phyloP scores from a whole-genome alignment of 2,113 vertebrate species.

The Agapornis roseicollis region DNA sequence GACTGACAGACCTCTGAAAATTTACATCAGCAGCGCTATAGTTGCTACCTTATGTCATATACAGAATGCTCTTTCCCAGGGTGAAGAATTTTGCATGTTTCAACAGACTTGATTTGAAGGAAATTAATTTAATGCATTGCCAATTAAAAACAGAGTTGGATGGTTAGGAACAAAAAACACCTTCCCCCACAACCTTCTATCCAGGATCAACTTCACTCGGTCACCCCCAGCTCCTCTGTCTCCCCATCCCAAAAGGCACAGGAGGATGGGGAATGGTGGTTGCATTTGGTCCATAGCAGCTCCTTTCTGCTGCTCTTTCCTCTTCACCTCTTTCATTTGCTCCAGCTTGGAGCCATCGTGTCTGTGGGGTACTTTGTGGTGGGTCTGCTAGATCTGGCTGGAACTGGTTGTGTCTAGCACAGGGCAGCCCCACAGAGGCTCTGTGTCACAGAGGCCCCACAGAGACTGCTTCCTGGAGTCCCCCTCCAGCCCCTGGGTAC shows the following conservation, averaged over 20 bases:
- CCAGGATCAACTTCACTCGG: neutral
- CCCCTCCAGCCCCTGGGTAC: neutral
- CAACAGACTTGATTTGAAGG: neutral
- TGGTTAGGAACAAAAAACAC: neutral
- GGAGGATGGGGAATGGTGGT: too few relatives aligned
- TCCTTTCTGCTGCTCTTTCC: neutral
- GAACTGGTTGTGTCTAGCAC: neutral
- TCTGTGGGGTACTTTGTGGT: neutral
- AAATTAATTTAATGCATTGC: neutral
- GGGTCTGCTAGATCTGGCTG: neutral
- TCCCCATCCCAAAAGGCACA: neutral
- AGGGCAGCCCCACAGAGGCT: too few relatives aligned
- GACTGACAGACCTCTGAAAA: neutral
- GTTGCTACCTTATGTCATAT: neutral
- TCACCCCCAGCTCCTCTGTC: neutral
- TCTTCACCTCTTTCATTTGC: neutral
- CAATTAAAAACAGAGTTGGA: neutral
- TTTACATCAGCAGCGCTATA: neutral
- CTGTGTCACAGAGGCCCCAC: too few relatives aligned
- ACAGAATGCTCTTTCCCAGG: neutral
- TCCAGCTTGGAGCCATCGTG: neutral
- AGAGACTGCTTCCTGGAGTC: neutral
- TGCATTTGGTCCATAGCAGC: neutral
- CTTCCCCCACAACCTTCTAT: neutral
- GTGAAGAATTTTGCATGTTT: neutral